Evolutionary conservation across 2,888 invertebrate species (phyloP), one percentile per base, ranked within the genome.

Genomic region (Tiphia femorata): DNA sequence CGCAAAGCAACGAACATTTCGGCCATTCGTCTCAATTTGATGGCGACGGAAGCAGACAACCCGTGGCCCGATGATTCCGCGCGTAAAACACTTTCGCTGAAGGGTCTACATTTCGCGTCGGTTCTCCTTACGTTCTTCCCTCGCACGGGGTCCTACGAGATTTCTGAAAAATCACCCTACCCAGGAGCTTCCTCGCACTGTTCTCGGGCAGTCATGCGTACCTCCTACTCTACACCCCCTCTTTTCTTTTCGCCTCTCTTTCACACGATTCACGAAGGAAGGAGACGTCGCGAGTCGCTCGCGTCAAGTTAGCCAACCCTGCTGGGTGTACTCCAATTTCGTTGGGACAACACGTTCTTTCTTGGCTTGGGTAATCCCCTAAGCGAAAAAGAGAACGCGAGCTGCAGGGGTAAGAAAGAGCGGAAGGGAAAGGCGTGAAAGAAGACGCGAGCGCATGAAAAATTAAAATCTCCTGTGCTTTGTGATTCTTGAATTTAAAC

Each of bases 271-370:
- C n/a, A n/a, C 33, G n/a, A n/a, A 33, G 27, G 27, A 25, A 16
- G 10, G 42, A n/a, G n/a, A n/a, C n/a, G 42, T 10, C 17, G 27
- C 14, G 23, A 25, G 42, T 42, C 42, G 23, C 42, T 19, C 12
- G 43, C 49, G 47, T 25, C 37, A 51, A 46, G 58, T 62, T 51
- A 44, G 47, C 49, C 53, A 47, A 51, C 49, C 54, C 56, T 54
- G 61, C 42, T 44, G 58, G 57, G 55, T 60, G 65, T 64, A 60
- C 69, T 69, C 62, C 69, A 69, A 69, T 69, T 64, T 69, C 64
- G 69, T 57, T 60, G 51, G 50, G 67, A 67, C 67, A 62, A 69
- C 67, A 58, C 67, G 68, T 49, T 61, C 60, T 53, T 64, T 51
- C 64, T 54, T 43, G 41, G 6, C 14, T 21, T 19, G 20, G 38